Conservation (phyloP, 2,113 vertebrate species). For the Seriola dumerili region DNA sequence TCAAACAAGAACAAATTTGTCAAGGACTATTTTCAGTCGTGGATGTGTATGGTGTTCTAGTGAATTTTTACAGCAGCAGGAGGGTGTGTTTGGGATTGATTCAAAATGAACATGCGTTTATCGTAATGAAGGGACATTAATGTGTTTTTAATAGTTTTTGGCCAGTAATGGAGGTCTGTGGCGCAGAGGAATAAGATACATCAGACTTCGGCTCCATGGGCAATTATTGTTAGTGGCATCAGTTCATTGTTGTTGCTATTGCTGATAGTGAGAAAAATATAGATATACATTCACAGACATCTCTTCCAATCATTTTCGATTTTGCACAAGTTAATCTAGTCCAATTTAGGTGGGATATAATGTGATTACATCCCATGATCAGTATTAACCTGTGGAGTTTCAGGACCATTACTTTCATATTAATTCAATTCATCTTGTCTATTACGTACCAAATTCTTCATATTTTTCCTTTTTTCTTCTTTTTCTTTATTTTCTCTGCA, state of each 20-base stretch:
- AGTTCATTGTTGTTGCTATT: slow-evolving; percentile 6
- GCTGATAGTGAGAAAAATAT: not conserved
- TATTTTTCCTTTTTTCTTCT: not conserved
- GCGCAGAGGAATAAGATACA: not conserved
- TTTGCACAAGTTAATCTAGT: slow-evolving; percentile 1
- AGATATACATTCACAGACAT: not conserved
- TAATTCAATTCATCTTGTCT: not conserved
- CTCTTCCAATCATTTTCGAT: slow-evolving; percentile 10
- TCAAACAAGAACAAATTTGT: not conserved
- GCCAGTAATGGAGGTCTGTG: not conserved
- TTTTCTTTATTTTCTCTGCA: not conserved
- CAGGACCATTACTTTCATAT: slow-evolving; percentile 3
- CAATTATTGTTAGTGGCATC: not conserved
- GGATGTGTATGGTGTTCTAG: not conserved
- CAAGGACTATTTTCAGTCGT: not conserved
- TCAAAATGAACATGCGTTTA: slow-evolving; percentile 4
- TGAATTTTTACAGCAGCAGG: slow-evolving; percentile 5
- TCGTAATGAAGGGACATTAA: slow-evolving; percentile 1
- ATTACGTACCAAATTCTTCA: not conserved
- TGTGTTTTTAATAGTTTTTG: not conserved
- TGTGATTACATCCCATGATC: not conserved
- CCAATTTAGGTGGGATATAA: not conserved
- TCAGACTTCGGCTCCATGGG: not conserved
- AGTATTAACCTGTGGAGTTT: not conserved
- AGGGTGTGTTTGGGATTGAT: not conserved